phyloP scores from a whole-genome alignment of 2,113 vertebrate species.

The Copsychus sechellarum region DNA sequence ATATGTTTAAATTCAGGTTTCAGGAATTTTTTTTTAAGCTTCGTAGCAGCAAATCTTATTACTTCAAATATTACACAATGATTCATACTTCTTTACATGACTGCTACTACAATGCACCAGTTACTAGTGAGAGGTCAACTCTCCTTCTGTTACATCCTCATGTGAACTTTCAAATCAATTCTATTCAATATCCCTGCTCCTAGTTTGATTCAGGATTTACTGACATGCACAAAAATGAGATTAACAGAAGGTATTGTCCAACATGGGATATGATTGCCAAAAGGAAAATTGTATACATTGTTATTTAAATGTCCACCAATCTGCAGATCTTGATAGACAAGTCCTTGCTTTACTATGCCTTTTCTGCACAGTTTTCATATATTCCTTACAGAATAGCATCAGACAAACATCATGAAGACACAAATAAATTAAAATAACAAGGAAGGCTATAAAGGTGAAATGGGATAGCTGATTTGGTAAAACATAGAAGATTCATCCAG shows the following conservation, averaged over 20 bases:
- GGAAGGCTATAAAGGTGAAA: conserved; percentile 27
- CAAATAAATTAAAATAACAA: conserved; percentile 45
- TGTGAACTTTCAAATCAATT: not conserved
- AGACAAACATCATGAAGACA: not conserved
- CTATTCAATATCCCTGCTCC: not conserved
- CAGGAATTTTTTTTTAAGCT: not conserved
- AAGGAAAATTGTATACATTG: not conserved
- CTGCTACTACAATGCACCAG: not conserved
- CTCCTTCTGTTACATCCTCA: not conserved
- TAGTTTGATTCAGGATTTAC: not conserved
- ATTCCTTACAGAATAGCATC: not conserved
- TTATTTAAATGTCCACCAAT: not conserved
- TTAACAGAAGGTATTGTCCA: not conserved
- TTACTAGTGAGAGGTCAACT: not conserved
- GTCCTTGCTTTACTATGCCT: not conserved
- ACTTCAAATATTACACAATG: not conserved
- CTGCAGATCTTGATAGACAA: not conserved
- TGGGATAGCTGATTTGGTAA: conserved; percentile 15
- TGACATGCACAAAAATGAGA: not conserved
- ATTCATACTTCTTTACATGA: not conserved
- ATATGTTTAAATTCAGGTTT: not conserved
- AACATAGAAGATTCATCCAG: conserved; percentile 31
- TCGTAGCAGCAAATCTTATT: not conserved
- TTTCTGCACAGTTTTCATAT: not conserved
- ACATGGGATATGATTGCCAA: not conserved